Base-by-base conservation (phyloP, 2,113 vertebrate species). In the Panurus biarmicus region DNA sequence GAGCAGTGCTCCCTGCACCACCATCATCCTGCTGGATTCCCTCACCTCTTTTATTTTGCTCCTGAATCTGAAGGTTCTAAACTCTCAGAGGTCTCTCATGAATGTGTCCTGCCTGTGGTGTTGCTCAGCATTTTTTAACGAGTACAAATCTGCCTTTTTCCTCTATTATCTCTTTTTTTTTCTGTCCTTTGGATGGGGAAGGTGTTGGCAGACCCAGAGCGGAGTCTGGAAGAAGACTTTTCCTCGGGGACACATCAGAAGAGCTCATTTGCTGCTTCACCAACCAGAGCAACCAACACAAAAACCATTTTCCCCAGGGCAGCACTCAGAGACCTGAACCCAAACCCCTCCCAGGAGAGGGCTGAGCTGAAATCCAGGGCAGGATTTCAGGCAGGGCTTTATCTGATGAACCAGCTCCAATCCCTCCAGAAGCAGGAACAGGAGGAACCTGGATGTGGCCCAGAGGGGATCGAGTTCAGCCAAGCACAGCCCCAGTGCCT, bases 391-490 rank as follows among this genome's bases (percentile, higher is more conserved):
- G n/a, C n/a, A 76, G 70, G 29, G 36, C 51, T 95, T 96, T 81
- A 82, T 92, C 90, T 91, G 89, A 76, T 87, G 72, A 67, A 44
- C 1, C 38, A 9, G 64, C 77, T 73, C 45, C 58, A 92, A 95
- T 85, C 93, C 82, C 26, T 94, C 16, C 75, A 53, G 28, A 24
- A 83, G 62, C 87, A 93, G 65, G 25, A 89, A n/a, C 9, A 50
- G 76, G 54, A 85, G 86, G 72, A 91, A 57, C 33, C 24, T 38
- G 89, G 85, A 85, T 29, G 48, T 75, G 82, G 77, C 84, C 89
- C 78, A 84, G 86, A 83, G 93, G 90, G 94, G 35, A 94, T 2
- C 50, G 95, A 93, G 97, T 97, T 96, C 96, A 96, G 53, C 2
- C 5, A 60, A 69, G 85, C 84, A 24, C 47, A 45, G 73, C 82